These are phyloP conservation scores for Anseranas semipalmata DNA, from an alignment of 2,113 vertebrate genomes.

Conservation along the genomic window DNA sequence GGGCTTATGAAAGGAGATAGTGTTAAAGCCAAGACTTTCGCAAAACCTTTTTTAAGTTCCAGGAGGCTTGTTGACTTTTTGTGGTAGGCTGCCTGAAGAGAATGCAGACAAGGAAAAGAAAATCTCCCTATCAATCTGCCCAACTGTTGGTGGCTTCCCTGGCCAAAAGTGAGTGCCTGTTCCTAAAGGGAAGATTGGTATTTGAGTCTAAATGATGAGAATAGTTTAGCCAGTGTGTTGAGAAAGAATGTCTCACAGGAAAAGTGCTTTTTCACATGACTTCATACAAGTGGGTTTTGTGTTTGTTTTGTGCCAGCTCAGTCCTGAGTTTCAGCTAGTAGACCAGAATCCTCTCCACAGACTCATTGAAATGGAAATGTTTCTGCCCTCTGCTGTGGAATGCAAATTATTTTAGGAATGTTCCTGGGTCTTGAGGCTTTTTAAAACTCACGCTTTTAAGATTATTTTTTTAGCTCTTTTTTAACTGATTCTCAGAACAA, in stretches of 20 bases:
- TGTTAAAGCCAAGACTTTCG: neutral
- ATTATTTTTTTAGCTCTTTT: neutral
- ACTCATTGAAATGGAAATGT: constrained; percentile 72
- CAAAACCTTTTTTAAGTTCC: neutral
- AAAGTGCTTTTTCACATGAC: constrained; percentile 13
- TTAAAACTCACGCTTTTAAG: constrained; percentile 31
- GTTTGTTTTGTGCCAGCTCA: constrained; percentile 37
- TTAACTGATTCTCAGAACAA: constrained; percentile 6
- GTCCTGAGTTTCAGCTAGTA: neutral
- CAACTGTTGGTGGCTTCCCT: neutral
- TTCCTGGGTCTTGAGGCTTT: constrained; percentile 50
- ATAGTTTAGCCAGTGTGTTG: neutral
- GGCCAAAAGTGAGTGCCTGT: neutral
- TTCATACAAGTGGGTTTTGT: neutral
- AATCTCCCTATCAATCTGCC: neutral
- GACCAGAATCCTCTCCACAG: constrained; percentile 34
- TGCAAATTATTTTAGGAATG: constrained; percentile 73
- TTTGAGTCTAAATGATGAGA: neutral
- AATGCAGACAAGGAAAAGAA: neutral
- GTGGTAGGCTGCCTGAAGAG: neutral
- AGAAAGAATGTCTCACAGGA: neutral
- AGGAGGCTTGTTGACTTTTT: neutral
- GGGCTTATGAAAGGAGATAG: neutral
- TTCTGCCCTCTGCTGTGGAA: constrained; percentile 58
- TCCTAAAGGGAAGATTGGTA: neutral